These are phyloP conservation scores for Pipistrellus pipistrellus DNA, from an alignment of 2,797 vertebrate species.

Conservation along the genomic window DNA sequence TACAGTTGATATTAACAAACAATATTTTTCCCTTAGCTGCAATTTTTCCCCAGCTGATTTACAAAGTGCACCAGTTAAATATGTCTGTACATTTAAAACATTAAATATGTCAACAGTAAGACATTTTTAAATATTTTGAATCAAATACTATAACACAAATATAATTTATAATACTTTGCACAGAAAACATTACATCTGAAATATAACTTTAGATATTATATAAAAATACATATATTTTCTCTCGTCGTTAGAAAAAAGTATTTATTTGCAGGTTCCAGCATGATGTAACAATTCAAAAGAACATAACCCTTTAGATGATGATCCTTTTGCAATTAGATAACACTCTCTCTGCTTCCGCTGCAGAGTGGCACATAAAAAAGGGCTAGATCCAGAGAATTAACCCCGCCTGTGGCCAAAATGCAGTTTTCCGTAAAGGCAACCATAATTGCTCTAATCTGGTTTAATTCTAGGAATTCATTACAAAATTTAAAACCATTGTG, in stretches of 20 bases:
- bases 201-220: slow-evolving; percentile 91
- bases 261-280: slow-evolving; percentile 86
- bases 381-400: slow-evolving; percentile 4
- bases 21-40: slow-evolving; percentile 86
- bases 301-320: slow-evolving; percentile 71
- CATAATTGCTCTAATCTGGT: slow-evolving; percentile 43
- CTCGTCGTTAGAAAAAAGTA: slow-evolving; percentile 84
- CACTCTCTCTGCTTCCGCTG: slow-evolving; percentile 15
- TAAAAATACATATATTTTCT: slow-evolving; percentile 90
- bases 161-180: slow-evolving; percentile 90
- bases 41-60: slow-evolving; percentile 88
- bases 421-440: slow-evolving; percentile 17
- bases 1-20: slow-evolving; percentile 88
- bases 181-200: slow-evolving; percentile 91
- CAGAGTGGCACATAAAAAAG: background rate
- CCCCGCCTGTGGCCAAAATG: slow-evolving; percentile 33
- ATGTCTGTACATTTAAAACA: slow-evolving; percentile 90
- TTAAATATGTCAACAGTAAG: slow-evolving; percentile 90
- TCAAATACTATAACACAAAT: slow-evolving; percentile 91
- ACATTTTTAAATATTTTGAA: slow-evolving; percentile 91
- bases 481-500: slow-evolving; percentile 76
- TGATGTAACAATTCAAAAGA: slow-evolving; percentile 85
- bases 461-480: slow-evolving; percentile 78
- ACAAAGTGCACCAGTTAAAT: slow-evolving; percentile 91
- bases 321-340: slow-evolving; percentile 59